Conservation (phyloP, 1,140 invertebrate species). For the Telenomus remus region DNA sequence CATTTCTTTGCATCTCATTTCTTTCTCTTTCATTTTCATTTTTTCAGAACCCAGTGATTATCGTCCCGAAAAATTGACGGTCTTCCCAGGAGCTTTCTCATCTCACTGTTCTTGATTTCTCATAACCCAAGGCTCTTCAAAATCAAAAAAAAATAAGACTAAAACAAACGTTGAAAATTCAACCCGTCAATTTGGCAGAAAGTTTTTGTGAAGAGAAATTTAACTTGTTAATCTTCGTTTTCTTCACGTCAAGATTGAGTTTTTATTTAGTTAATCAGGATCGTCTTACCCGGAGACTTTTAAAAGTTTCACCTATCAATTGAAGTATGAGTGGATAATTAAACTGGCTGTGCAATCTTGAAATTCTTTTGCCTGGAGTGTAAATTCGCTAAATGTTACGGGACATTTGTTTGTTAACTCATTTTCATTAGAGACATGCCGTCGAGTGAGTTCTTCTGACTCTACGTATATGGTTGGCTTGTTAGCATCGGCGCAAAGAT, state of each 20-base stretch:
- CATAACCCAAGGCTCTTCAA: slow-evolving; percentile 18
- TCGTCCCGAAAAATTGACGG: slow-evolving; percentile 65
- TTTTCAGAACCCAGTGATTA: slow-evolving; percentile 42
- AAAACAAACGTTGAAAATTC: slow-evolving; percentile 13
- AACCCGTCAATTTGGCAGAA: slow-evolving; percentile 13
- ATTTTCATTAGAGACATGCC: slow-evolving; percentile 9
- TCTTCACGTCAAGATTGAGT: neutral
- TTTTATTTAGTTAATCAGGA: neutral
- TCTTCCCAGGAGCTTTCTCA: slow-evolving; percentile 60
- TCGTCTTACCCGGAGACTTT: neutral
- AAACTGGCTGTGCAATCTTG: neutral
- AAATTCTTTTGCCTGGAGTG: too few relatives aligned
- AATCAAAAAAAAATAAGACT: slow-evolving; percentile 5
- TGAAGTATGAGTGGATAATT: neutral
- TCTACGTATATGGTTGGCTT: slow-evolving; percentile 16
- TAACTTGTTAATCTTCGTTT: too few relatives aligned
- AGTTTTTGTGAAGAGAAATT: neutral
- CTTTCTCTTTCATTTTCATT: slow-evolving; percentile 29
- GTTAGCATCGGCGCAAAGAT: slow-evolving; percentile 29
- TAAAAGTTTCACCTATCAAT: neutral
- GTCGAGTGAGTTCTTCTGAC: slow-evolving; percentile 15
- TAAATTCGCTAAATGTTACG: too few relatives aligned
- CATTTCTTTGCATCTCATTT: too few relatives aligned
- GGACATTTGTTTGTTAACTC: neutral
- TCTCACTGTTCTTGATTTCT: slow-evolving; percentile 47